phyloP scores from a whole-genome alignment of 2,797 vertebrate species.

The Poeciliopsis paucimaculata region DNA sequence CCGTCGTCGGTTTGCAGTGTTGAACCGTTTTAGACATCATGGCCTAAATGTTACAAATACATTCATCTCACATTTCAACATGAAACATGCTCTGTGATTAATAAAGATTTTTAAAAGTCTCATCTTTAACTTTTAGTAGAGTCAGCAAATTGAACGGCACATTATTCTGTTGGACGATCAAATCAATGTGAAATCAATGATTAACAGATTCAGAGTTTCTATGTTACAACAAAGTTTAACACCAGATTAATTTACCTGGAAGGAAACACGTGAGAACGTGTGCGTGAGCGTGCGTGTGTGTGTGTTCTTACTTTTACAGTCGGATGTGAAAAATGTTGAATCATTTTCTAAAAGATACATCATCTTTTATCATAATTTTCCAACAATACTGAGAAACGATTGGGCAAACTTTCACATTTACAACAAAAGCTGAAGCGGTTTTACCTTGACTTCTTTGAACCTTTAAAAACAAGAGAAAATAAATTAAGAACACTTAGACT shows the following conservation, averaged over 20 bases:
- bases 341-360: neutral
- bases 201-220: neutral
- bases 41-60: conserved; percentile 6
- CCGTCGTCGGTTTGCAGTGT: neutral
- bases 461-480: neutral
- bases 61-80: neutral
- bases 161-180: neutral
- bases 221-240: conserved; percentile 6
- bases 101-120: neutral
- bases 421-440: conserved; percentile 1
- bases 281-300: no score
- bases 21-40: neutral
- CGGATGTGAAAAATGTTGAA: neutral
- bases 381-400: neutral
- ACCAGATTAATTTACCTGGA: neutral
- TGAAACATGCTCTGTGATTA: neutral
- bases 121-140: neutral
- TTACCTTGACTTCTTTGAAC: neutral
- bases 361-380: neutral
- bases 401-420: neutral
- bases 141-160: neutral
- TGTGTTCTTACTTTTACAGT: neutral
- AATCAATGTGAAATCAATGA: neutral
- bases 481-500: neutral
- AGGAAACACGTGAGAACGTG: neutral